Base-by-base conservation (phyloP, 1,140 invertebrate genomes). In the Ericerus pela region DNA sequence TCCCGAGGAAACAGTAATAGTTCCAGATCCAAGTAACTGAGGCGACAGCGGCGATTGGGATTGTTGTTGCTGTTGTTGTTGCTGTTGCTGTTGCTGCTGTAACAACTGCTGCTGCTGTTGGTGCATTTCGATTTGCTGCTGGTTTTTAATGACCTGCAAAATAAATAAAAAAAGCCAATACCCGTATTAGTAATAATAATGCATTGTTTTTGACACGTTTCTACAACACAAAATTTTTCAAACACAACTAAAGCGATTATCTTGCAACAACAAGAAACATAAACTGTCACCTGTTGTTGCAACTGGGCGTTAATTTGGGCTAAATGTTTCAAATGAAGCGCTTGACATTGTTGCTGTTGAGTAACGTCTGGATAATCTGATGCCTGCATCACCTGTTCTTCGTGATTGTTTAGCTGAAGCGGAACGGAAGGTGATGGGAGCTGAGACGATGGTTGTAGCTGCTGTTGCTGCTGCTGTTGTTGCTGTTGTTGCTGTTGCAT, bases 391-490 rank as follows among this genome's bases (percentile, higher is more conserved):
- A 47, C 54, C 38, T 41, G 36, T 29, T 56, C 36, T 16, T 56
- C 36, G 27, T 53, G 51, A 16, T 56, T 56, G 27, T 43, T 56
- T 20, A 41, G 27, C 12, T 47, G 41, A 43, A 16, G 16, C 38
- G n/a, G 38, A 22, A n/a, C 16, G 16, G 6, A 22, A 18, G 16
- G 16, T n/a, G 4, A 22, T 43, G 6, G 38, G n/a, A 43, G n/a
- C 51, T 53, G 26, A 14, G 2, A 27, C 51, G 29, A 29, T 70
- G 68, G 30, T 72, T 47, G 67, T 53, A 27, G 28, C 18, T 65
- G 65, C 55, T 66, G 62, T 33, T 67, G 62, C 60, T 70, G 69
- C 60, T 68, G 63, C 54, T 65, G 64, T 41, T 68, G 67, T 18
- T 68, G 41, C 22, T 47, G 11, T 22, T 47, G 41, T 14, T 24